These are phyloP conservation scores for Cantharis rustica DNA, from an alignment of 2,888 invertebrate species.

Conservation along the genomic window DNA sequence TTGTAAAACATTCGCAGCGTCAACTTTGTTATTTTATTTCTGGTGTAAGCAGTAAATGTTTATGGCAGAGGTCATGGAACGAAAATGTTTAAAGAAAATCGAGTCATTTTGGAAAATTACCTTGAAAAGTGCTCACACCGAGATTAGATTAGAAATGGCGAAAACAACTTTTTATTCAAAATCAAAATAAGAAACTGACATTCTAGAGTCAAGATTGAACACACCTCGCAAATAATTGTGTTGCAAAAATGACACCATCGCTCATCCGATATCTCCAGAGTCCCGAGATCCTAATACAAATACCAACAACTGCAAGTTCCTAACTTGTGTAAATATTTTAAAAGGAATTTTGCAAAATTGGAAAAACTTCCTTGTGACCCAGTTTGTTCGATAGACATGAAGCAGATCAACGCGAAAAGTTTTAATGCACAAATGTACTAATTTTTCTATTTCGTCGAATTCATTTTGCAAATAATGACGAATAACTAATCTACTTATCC, in stretches of 20 bases:
- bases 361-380: background rate
- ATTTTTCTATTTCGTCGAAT: background rate
- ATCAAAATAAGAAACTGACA: background rate
- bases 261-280: slow-evolving; percentile 14
- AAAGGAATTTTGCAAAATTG: background rate
- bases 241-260: slow-evolving; percentile 17
- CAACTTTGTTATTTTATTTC: background rate
- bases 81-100: background rate
- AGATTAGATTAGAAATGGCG: background rate
- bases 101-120: background rate
- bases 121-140: background rate
- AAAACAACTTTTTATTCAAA: background rate
- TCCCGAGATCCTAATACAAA: slow-evolving; percentile 11
- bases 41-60: background rate
- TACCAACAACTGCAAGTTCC: slow-evolving; percentile 19
- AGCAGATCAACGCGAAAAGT: background rate
- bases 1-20: background rate
- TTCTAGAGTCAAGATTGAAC: background rate
- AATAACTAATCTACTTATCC: background rate
- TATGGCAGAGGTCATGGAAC: background rate
- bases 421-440: background rate
- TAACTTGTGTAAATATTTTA: slow-evolving; percentile 23
- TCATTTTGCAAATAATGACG: background rate
- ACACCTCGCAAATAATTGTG: background rate
- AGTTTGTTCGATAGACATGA: background rate